phyloP scores from a whole-genome alignment of 1,140 invertebrate genomes.

The Drosophila nebulosa region DNA sequence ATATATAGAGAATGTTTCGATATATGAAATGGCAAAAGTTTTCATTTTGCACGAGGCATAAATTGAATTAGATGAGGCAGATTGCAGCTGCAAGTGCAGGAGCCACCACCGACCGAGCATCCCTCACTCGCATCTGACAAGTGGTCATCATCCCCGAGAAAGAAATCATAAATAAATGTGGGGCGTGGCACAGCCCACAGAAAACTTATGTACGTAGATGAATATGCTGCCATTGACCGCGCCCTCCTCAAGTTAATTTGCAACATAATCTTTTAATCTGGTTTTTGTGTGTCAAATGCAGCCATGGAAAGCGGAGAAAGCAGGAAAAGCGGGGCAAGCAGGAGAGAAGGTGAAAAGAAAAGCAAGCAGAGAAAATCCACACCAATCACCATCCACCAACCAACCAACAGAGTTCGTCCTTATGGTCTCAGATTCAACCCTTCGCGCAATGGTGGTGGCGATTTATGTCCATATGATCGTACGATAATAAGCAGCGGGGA shows the following conservation, averaged over 20 bases:
- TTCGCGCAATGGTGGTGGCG: slow-evolving; percentile 33
- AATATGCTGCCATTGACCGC: slow-evolving; percentile 21
- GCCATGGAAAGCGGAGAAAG: slow-evolving; percentile 12
- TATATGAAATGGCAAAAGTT: slow-evolving; percentile 16
- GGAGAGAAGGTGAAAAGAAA: background rate
- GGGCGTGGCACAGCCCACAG: slow-evolving; percentile 22
- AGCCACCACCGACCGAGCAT: slow-evolving; percentile 23
- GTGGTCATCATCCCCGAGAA: background rate
- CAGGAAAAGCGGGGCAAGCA: background rate
- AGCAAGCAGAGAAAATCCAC: background rate
- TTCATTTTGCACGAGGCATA: slow-evolving; percentile 60
- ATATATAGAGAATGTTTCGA: background rate
- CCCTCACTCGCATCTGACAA: background rate
- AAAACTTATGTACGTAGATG: background rate
- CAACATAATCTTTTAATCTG: slow-evolving; percentile 77
- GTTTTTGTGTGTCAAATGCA: slow-evolving; percentile 77
- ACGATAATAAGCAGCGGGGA: slow-evolving; percentile 43
- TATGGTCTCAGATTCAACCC: slow-evolving; percentile 24
- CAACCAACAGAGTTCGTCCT: background rate
- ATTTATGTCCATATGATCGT: slow-evolving; percentile 48
- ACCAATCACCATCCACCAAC: slow-evolving; percentile 40
- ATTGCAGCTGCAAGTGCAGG: slow-evolving; percentile 65
- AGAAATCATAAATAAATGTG: slow-evolving; percentile 14
- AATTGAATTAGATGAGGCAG: slow-evolving; percentile 66
- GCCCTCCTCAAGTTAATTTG: slow-evolving; percentile 71